Evolutionary conservation across 2,113 vertebrate genomes (phyloP), one percentile per base, ranked within the genome.

Genomic region (Mormoops blainvillei): DNA sequence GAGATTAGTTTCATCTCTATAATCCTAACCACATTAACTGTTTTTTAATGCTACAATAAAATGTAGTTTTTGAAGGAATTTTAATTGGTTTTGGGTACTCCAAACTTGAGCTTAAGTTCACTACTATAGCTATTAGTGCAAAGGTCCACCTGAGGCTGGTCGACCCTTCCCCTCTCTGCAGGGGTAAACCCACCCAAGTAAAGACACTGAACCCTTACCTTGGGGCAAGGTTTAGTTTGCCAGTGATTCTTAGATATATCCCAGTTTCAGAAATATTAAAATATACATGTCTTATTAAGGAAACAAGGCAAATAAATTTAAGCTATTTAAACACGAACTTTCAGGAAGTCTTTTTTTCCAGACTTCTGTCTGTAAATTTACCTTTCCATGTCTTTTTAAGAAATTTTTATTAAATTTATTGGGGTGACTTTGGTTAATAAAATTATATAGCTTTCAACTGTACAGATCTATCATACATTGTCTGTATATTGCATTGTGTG

Each of bases 281-380:
- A 76, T 68, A 61, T 76, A 41, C n/a, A 24, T 38, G 4, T 93
- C 65, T 85, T 94, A 78, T 20, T 96, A 85, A 90, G 74, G n/a
- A 80, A 67, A 89, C 50, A 33, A 1, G 12, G 45, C 48, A 87
- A 80, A 70, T 76, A 38, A 86, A 38, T 78, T 54, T 52, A 88
- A 76, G 41, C 70, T 85, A 24, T 74, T 77, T 89, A 58, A 45
- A 87, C 31, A 45, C 2, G 16, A 10, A n/a, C 38, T 61, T 78
- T 41, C 15, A 52, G 63, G 41, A 87, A 88, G 74, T 74, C 6
- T 71, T 74, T 71, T 74, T 83, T 77, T 56, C 81, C 31, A 71
- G 38, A 73, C 11, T 41, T 36, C 31, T 26, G 0, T 86, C 38
- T 81, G 8, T 73, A 36, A 63, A 28, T 61, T 63, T 61, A 28